Evolutionary conservation across 2,797 vertebrate species (phyloP), one percentile per base, ranked within the genome.

Genomic region (Trachurus trachurus): DNA sequence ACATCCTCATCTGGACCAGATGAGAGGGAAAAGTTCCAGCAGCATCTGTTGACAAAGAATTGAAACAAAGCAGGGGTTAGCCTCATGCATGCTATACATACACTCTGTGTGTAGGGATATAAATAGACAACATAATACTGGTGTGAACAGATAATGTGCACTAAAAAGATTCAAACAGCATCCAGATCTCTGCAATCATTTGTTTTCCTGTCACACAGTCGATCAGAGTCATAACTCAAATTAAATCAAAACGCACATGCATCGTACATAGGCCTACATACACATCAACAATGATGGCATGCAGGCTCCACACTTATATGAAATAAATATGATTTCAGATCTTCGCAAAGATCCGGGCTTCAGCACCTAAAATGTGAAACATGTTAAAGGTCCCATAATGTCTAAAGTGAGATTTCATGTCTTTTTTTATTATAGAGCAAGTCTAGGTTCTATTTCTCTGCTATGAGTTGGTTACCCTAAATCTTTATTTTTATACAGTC

Each of bases 1-100:
- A 61, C 64, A 80, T 56, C 65, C 6, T 61, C 72, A 49, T 70
- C 59, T 42, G 73, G 73, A 62, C 44, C 31, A 45, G 22, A 66
- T 65, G 8, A 62, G 63, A 82, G 56, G 58, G 31, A 49, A 80
- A 16, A 19, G 62, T 81, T 63, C n/a, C 34, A 58, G 31, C 16
- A 42, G 26, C 8, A 21, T 63, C 29, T 68, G 50, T 44, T 76
- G 6, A 29, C 29, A 49, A 19, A 42, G 54, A 66, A 29, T 9
- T 54, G 15, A 64, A 61, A 53, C 16, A 42, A 52, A 49, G 17
- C 37, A 15, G 13, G 16, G 34, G 37, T 67, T 21, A 31, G 13
- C 34, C 64, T 69, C 66, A 17, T 29, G 7, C 9, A 19, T n/a
- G 40, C 39, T 42, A 15, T 21, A 29, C 3, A 21, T 11, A 34